Percentiles rank a stretch among this genome's conserved stretches.
Evolutionary conservation across 2,797 vertebrate genomes (phyloP).

Genomic region (Gastrophryne carolinensis): DNA sequence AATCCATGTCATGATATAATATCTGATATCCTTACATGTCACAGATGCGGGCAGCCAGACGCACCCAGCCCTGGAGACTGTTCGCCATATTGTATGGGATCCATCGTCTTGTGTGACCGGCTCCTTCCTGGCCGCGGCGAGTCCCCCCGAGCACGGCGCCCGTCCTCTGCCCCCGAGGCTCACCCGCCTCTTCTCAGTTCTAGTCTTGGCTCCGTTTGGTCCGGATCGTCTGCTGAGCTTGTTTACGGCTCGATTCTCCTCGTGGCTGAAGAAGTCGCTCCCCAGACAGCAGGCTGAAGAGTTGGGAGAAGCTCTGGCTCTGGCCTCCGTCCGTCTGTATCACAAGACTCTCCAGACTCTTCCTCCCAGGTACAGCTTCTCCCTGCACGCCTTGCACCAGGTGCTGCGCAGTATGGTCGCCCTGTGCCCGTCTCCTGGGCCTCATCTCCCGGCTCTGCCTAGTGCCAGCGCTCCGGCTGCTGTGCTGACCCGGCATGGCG

Average conservation of each 20-base stretch:
- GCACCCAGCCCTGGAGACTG: constrained; percentile 73
- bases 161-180: constrained; percentile 71
- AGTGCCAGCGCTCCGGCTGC: constrained; percentile 3
- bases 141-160: constrained; percentile 56
- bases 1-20: no score
- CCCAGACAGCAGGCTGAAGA: constrained; percentile 53
- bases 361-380: constrained; percentile 70
- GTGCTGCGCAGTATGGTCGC: constrained; percentile 76
- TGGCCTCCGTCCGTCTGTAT: constrained; percentile 73
- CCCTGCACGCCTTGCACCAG: constrained; percentile 73
- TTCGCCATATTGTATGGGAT: constrained; percentile 59
- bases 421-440: constrained; percentile 57
- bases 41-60: constrained; percentile 69
- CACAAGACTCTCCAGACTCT: constrained; percentile 64
- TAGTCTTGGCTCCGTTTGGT: constrained; percentile 69
- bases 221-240: constrained; percentile 70
- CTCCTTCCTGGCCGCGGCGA: constrained; percentile 72
- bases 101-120: neutral
- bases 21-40: no score
- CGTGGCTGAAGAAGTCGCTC: constrained; percentile 73
- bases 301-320: constrained; percentile 68
- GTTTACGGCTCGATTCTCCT: constrained; percentile 65
- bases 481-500: constrained; percentile 53
- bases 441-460: neutral
- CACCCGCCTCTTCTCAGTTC: constrained; percentile 73